Evolutionary conservation across 1,140 invertebrate genomes (phyloP), one percentile per base, ranked within the genome.

Genomic region (Halesus radiatus): DNA sequence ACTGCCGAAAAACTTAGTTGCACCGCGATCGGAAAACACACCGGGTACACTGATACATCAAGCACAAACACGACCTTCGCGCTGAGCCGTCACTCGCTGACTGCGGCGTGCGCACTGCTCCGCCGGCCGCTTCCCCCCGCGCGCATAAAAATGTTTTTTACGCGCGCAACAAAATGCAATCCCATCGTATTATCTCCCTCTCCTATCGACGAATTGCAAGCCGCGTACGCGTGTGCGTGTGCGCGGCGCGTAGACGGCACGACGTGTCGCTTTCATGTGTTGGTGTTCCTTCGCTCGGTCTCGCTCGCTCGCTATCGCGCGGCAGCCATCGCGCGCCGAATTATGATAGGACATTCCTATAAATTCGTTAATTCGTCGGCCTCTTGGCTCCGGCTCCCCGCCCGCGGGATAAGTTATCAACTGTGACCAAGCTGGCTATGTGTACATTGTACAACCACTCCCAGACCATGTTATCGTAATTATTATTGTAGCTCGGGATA

Each of bases 201-300:
- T 58, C 70, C 62, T 54, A 85, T 83, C 87, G 85, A 88, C 87
- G 88, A 88, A 89, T 88, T 89, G 88, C 88, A 88, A 86, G 87
- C 83, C 84, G 84, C 84, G 84, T 84, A 84, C 84, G 84, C 85
- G 86, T 85, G 87, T 86, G 86, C 85, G 87, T 86, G 83, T 78
- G 56, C 3, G 70, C 18, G 68, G 45, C 23, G 78, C 50, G 26
- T 83, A 87, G 88, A 86, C 87, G 87, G 37, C 7, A 13, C 37
- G 37, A 0, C 1, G 37, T 10, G 37, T 13, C 26, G 26, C 26
- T 2, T n/a, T 32, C 37, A 10, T 45, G 37, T 45, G 37, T 45
- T 45, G 37, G 37, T 45, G 37, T 45, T 84, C 87, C 87, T 86
- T 72, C 86, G 85, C 86, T 86, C 85, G 86, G 85, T 80, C 84